phyloP scores from a whole-genome alignment of 1,140 invertebrate genomes.

The Polypedilum vanderplanki region DNA sequence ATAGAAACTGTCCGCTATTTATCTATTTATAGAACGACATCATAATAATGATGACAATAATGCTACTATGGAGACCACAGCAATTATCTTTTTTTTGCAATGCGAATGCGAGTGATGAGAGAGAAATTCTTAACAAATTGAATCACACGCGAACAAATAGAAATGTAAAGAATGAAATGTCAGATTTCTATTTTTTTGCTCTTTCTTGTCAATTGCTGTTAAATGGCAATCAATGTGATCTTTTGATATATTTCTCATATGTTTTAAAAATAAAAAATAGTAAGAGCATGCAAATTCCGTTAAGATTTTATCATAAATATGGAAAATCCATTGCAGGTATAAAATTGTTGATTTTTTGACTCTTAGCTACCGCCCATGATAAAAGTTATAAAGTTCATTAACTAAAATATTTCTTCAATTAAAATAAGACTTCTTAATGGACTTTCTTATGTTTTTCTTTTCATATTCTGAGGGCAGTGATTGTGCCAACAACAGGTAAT shows the following conservation, averaged over 20 bases:
- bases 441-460: too few relatives aligned
- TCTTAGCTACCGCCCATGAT: neutral
- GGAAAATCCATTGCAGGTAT: neutral
- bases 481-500: too few relatives aligned
- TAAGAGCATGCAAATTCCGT: neutral
- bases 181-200: neutral
- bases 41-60: slow-evolving; percentile 5
- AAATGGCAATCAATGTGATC: neutral
- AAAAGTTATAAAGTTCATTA: slow-evolving; percentile 14
- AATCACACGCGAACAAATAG: neutral
- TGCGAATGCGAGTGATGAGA: neutral
- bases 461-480: too few relatives aligned
- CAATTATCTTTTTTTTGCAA: neutral
- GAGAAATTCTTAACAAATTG: neutral
- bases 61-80: neutral
- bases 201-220: neutral
- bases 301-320: neutral
- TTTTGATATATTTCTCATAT: neutral
- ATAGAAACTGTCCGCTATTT: neutral
- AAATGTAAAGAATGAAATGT: neutral
- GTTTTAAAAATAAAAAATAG: neutral
- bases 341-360: neutral
- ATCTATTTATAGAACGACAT: neutral
- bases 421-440: too few relatives aligned
- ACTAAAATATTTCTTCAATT: neutral